These are phyloP conservation scores for Leiothrix lutea DNA, from an alignment of 2,113 vertebrate genomes.

Conservation along the genomic window DNA sequence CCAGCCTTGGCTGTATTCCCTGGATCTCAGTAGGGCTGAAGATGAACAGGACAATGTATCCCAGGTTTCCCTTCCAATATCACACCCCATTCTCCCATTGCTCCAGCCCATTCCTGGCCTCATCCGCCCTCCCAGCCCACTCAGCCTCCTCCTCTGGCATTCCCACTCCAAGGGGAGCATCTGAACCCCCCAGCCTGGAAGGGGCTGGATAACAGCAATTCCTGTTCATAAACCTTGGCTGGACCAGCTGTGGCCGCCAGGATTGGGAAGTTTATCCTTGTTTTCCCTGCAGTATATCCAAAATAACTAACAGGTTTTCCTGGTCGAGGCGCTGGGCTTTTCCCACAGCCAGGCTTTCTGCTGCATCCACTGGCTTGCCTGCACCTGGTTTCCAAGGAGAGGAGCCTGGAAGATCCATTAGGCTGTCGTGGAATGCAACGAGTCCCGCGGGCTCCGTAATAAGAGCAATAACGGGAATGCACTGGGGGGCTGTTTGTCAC, in stretches of 20 bases:
- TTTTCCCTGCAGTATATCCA: not conserved
- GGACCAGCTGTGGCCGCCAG: not conserved
- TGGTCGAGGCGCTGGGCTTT: not conserved
- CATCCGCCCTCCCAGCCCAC: not conserved
- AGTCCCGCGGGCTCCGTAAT: not conserved
- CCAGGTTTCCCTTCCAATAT: rapidly evolving
- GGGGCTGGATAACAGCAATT: not conserved
- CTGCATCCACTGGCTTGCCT: not conserved
- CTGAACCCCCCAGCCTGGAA: not conserved
- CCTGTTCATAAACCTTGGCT: not conserved
- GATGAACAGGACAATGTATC: not conserved
- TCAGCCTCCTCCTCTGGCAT: not conserved
- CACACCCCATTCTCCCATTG: not conserved
- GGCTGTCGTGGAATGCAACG: not conserved
- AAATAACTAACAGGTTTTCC: conserved; percentile 9
- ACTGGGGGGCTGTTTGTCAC: not conserved
- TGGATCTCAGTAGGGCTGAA: not conserved
- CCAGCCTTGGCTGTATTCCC: not conserved
- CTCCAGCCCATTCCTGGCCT: not conserved
- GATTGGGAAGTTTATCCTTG: not conserved
- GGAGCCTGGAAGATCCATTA: conserved; percentile 59
- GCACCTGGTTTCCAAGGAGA: conserved; percentile 38
- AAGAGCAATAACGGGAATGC: not conserved
- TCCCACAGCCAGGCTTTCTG: conserved; percentile 23
- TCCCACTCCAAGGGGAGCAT: not conserved